phyloP scores from a whole-genome alignment of 2,113 vertebrate species.

The Pelusios castaneus region DNA sequence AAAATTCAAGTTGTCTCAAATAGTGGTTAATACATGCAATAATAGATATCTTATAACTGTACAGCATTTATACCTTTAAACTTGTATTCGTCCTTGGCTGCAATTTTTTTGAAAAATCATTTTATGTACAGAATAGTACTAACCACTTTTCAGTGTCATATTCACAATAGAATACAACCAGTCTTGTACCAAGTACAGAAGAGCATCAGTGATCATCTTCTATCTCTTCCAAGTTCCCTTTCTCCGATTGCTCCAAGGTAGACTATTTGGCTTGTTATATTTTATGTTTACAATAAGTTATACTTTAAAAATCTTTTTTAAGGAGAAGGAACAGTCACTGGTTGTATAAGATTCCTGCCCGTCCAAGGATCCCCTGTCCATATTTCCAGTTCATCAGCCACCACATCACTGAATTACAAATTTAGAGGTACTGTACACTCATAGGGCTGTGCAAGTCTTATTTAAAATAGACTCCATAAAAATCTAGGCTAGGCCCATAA shows the following conservation, averaged over 20 bases:
- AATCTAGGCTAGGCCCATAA: background rate
- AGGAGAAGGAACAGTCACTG: background rate
- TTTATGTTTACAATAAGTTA: background rate
- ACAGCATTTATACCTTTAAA: background rate
- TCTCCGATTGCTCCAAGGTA: background rate
- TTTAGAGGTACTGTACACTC: background rate
- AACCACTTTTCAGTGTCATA: background rate
- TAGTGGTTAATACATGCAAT: background rate
- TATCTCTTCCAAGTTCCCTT: background rate
- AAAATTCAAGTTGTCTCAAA: conserved; percentile 17
- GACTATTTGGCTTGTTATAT: background rate
- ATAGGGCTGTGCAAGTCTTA: background rate
- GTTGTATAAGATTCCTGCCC: background rate
- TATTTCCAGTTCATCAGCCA: background rate
- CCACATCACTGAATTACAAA: background rate
- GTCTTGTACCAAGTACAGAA: background rate
- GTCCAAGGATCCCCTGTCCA: background rate
- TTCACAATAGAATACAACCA: background rate
- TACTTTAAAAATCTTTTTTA: background rate
- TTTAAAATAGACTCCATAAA: background rate
- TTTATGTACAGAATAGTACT: background rate
- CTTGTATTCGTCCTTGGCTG: background rate
- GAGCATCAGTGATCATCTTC: background rate
- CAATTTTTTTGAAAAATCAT: background rate
- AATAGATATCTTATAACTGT: background rate